Percentiles rank a stretch among this genome's conserved stretches.
Conservation (phyloP, 2,113 vertebrate genomes). For the Stictonetta naevosa region DNA sequence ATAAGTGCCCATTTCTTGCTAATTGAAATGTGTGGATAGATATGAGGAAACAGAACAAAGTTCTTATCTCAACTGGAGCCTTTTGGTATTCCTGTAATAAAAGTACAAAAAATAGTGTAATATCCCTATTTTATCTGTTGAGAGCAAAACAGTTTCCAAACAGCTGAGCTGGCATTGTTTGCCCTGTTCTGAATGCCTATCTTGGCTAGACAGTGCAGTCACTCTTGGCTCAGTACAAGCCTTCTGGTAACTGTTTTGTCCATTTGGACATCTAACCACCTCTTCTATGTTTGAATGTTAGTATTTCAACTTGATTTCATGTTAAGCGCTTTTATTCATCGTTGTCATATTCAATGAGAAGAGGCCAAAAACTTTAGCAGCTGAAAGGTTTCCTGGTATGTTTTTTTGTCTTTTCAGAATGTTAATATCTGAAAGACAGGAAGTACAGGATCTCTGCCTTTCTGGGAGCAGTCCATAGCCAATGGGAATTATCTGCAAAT, state of each 20-base stretch:
- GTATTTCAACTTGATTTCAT: slow-evolving; percentile 7
- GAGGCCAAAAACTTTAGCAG: slow-evolving; percentile 15
- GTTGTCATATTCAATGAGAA: neutral
- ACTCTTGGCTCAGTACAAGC: neutral
- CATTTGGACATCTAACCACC: neutral
- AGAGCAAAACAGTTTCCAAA: neutral
- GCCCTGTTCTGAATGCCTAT: neutral
- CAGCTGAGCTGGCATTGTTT: neutral
- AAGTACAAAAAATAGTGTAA: neutral
- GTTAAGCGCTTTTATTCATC: slow-evolving; percentile 36
- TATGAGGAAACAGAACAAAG: neutral
- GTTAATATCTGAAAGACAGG: neutral
- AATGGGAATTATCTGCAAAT: slow-evolving; percentile 7
- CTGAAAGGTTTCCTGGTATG: neutral
- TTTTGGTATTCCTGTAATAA: neutral
- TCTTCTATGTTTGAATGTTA: slow-evolving; percentile 35
- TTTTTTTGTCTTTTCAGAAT: neutral
- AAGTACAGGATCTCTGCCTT: neutral
- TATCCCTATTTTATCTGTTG: neutral
- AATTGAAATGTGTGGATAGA: neutral
- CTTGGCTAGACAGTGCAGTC: slow-evolving; percentile 9
- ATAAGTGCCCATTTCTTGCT: neutral
- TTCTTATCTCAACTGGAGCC: neutral
- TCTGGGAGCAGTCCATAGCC: neutral
- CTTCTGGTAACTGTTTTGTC: slow-evolving; percentile 8